phyloP scores from a whole-genome alignment of 2,113 vertebrate genomes.

The Ceyx melanurus region DNA sequence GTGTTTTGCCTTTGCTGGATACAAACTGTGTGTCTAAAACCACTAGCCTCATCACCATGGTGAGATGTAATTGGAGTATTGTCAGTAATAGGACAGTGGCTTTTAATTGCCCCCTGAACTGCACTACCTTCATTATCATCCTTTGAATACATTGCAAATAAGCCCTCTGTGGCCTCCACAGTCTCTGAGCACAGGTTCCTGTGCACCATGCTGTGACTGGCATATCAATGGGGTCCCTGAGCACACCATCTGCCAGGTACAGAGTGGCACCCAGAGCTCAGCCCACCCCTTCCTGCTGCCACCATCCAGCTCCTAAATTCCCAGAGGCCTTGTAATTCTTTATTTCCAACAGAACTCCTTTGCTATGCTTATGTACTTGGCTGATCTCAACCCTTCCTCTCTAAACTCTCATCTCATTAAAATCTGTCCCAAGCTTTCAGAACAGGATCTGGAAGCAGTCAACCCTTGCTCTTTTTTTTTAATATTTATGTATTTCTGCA shows the following conservation, averaged over 20 bases:
- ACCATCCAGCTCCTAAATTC: neutral
- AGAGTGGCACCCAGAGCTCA: neutral
- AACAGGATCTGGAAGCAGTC: neutral
- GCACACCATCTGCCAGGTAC: neutral
- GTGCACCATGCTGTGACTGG: neutral
- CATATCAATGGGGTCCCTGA: neutral
- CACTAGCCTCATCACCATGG: neutral
- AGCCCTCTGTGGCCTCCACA: neutral
- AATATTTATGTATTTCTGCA: neutral
- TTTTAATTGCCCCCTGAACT: slow-evolving; percentile 15
- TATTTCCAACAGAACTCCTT: neutral
- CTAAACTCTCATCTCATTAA: neutral
- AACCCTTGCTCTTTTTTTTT: neutral
- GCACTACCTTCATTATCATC: neutral
- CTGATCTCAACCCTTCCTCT: neutral
- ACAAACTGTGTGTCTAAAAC: neutral
- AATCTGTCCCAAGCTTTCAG: neutral
- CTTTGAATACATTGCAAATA: neutral
- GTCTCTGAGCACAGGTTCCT: neutral
- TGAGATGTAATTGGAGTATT: neutral
- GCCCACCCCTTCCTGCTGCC: neutral
- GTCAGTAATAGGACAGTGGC: neutral
- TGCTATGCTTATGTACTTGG: rapidly evolving
- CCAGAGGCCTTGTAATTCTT: neutral
- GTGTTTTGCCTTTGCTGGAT: neutral